phyloP scores from a whole-genome alignment of 2,888 invertebrate genomes.

The Plebejus melissa region DNA sequence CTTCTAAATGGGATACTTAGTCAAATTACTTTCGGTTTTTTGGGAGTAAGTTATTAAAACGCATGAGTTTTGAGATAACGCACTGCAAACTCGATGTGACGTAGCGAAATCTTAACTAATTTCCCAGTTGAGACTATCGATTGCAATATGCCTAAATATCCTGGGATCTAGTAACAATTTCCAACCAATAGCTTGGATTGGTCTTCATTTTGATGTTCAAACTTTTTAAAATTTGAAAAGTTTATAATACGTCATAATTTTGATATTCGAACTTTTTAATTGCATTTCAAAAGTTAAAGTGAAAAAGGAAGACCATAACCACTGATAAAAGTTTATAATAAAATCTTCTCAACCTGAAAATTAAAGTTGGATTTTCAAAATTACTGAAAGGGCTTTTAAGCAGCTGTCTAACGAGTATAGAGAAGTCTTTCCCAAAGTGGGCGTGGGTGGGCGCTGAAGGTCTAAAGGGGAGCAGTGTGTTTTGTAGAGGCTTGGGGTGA shows the following conservation, averaged over 20 bases:
- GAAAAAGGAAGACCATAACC: background rate
- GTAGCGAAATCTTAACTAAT: too few species aligned
- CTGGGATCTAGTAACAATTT: too few species aligned
- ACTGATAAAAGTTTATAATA: background rate
- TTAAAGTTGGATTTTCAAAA: background rate
- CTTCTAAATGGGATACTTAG: background rate
- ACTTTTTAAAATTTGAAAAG: background rate
- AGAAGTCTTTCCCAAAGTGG: too few species aligned
- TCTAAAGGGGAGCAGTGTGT: too few species aligned
- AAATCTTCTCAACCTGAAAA: background rate
- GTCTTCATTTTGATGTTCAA: background rate
- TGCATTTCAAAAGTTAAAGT: background rate
- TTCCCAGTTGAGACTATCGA: too few species aligned
- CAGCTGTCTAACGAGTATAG: too few species aligned
- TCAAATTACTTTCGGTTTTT: background rate
- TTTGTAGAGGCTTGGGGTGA: too few species aligned
- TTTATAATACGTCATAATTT: background rate
- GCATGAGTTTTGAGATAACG: too few species aligned
- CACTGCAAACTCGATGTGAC: too few species aligned
- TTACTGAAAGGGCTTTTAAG: background rate
- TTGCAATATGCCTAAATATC: too few species aligned
- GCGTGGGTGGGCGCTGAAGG: too few species aligned
- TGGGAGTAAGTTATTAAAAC: background rate
- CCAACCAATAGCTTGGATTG: background rate
- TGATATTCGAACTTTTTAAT: background rate